Conservation (phyloP, 2,888 invertebrate genomes). For the Erannis defoliaria region DNA sequence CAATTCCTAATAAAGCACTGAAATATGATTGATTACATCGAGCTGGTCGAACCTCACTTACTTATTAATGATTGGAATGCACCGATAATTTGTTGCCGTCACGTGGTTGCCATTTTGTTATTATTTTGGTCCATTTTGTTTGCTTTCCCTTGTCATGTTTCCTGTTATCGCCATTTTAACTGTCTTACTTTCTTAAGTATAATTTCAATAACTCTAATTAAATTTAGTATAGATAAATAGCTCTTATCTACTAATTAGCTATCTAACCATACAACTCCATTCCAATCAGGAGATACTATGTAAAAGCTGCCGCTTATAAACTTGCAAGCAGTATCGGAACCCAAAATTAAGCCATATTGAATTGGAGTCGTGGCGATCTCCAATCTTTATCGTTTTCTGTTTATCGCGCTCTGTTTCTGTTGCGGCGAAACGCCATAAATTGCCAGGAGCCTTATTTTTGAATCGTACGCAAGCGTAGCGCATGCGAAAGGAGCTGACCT, state of each 20-base stretch:
- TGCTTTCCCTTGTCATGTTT: too few relatives aligned
- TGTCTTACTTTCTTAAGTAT: not conserved
- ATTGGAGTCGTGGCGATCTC: conserved; percentile 43
- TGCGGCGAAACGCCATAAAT: conserved; percentile 56
- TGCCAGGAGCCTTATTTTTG: too few relatives aligned
- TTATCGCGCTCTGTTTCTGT: conserved; percentile 50
- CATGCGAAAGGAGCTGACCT: too few relatives aligned
- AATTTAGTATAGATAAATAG: not conserved
- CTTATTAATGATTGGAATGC: conserved; percentile 11
- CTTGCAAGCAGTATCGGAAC: conserved; percentile 35
- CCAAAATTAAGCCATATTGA: conserved; percentile 35
- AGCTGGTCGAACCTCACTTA: conserved; percentile 11
- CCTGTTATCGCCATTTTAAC: too few relatives aligned
- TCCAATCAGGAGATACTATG: not conserved
- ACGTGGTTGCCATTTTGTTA: too few relatives aligned
- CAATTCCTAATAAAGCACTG: conserved; percentile 31
- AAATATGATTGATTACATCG: conserved; percentile 31
- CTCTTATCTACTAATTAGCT: not conserved
- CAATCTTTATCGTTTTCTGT: conserved; percentile 52
- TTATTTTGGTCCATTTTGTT: too few relatives aligned
- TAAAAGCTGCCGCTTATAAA: conserved; percentile 12
- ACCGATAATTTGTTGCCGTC: too few relatives aligned
- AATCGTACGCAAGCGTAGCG: too few relatives aligned
- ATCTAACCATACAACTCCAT: not conserved
- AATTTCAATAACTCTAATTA: not conserved